Percentiles rank a stretch among this genome's conserved stretches.
Conservation (phyloP, 2,797 vertebrate genomes). For the Gambusia yucatana region DNA sequence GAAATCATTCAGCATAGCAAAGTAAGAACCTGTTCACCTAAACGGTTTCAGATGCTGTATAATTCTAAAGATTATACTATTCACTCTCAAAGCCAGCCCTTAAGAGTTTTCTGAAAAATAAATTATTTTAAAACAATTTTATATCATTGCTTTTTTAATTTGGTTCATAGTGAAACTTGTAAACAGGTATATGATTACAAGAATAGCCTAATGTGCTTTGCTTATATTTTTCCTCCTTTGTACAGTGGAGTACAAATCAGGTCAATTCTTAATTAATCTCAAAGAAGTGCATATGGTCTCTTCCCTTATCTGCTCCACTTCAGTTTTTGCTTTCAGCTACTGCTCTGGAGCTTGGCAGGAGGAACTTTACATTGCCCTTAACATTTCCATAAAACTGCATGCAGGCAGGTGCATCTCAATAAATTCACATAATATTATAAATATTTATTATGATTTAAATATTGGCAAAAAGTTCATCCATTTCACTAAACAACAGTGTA, state of each 20-base stretch:
- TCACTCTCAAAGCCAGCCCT: constrained; percentile 2
- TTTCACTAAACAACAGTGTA: background rate
- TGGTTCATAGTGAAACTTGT: background rate
- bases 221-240: background rate
- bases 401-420: background rate
- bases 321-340: background rate
- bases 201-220: background rate
- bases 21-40: constrained; percentile 4
- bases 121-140: background rate
- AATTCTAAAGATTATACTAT: constrained; percentile 3
- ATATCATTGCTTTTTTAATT: background rate
- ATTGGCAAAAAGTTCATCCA: background rate
- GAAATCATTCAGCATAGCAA: background rate
- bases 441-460: background rate
- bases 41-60: constrained; percentile 17
- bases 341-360: background rate
- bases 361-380: background rate
- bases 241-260: background rate
- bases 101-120: background rate
- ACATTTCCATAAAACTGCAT: background rate
- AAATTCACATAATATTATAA: background rate
- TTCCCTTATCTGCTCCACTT: background rate
- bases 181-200: background rate
- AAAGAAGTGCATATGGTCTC: background rate
- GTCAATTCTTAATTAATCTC: background rate